Evolutionary conservation across 2,888 invertebrate species (phyloP), one percentile per base, ranked within the genome.

Genomic region (Lissocephala sabroskyi): DNA sequence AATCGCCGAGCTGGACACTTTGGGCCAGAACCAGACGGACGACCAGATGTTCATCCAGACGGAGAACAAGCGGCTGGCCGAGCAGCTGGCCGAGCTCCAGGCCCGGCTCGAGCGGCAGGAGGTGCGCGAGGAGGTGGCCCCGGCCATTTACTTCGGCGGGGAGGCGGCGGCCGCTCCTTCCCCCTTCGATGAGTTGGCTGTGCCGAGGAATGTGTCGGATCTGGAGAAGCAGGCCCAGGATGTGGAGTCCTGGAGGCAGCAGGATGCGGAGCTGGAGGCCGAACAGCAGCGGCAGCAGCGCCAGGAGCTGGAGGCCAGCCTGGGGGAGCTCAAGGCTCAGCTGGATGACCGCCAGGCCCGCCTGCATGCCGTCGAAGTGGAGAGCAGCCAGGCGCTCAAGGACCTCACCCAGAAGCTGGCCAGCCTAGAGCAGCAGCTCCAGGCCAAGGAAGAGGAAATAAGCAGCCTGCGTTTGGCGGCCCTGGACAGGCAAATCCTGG

Each of bases 61-160:
- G 61, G 89, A 89, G 82, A 89, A 89, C 63, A 88, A 88, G 62
- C 86, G 86, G 30, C 79, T 89, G 0, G 86, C 87, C 45, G 85
- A 87, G 44, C 59, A 87, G 28, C 67, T 89, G 1, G 85, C 85
- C 28, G 85, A 81, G 48, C 87, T 87, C 76, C 87, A 87, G 65
- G 74, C 85, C 26, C 85, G 87, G 61, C 86, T 88, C 45, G 79
- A 82, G 26, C 82, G 74, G 51, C 84, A 84, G 54, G 83, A 85
- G 52, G 75, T 73, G 2, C 33, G 52, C 43, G 39, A 49, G 1
- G 43, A 45, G 42, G 23, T 42, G 2, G 76, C 80, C 4, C 66
- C 83, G 1, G 65, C 79, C 1, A 73, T 82, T 18, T 83, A 81
- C 65, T 83, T 83, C 42, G 67, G 73, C 9, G 52, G 52, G 2